Evolutionary conservation across 2,797 vertebrate species (phyloP).

Genomic region (Siniperca scherzeri): DNA sequence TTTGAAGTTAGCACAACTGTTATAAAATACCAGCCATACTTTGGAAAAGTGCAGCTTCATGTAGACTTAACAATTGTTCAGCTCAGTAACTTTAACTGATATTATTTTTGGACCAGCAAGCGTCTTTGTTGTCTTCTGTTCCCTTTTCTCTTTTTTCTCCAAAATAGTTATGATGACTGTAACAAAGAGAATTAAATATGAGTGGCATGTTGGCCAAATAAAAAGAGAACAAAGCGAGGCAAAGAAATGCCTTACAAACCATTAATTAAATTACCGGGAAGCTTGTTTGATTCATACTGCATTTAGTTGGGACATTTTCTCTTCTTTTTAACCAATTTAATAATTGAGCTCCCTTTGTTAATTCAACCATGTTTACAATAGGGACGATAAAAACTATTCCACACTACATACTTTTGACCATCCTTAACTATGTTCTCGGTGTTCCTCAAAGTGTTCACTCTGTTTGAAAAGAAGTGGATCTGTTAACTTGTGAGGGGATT

Average conservation of each 20-base stretch:
- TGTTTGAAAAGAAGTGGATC: conserved; percentile 40
- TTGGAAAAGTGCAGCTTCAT: conserved; percentile 31
- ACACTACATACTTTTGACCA: conserved; percentile 16
- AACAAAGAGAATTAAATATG: conserved; percentile 73
- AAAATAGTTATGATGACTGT: conserved; percentile 39
- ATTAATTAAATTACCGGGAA: conserved; percentile 64
- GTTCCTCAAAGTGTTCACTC: conserved; percentile 28
- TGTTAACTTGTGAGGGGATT: conserved; percentile 51
- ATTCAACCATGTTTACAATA: conserved; percentile 28
- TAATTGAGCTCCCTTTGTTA: conserved; percentile 21
- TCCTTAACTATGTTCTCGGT: conserved; percentile 17
- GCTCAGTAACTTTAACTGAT: conserved; percentile 42
- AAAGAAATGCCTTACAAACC: conserved; percentile 51
- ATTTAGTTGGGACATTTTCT: conserved; percentile 32
- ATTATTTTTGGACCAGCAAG: conserved; percentile 60
- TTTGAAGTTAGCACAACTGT: conserved; percentile 8
- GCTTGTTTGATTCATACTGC: conserved; percentile 48
- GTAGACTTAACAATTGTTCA: conserved; percentile 20
- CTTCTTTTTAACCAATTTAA: conserved; percentile 23
- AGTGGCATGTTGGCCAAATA: conserved; percentile 68
- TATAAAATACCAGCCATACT: not conserved
- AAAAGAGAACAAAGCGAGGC: conserved; percentile 53
- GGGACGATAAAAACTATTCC: not conserved
- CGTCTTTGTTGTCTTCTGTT: conserved; percentile 55
- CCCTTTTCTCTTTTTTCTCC: conserved; percentile 44